A percentile compares a stretch with the other conserved stretches of the same genome.
Conservation (phyloP, 2,113 vertebrate genomes). For the Anguilla japonica region DNA sequence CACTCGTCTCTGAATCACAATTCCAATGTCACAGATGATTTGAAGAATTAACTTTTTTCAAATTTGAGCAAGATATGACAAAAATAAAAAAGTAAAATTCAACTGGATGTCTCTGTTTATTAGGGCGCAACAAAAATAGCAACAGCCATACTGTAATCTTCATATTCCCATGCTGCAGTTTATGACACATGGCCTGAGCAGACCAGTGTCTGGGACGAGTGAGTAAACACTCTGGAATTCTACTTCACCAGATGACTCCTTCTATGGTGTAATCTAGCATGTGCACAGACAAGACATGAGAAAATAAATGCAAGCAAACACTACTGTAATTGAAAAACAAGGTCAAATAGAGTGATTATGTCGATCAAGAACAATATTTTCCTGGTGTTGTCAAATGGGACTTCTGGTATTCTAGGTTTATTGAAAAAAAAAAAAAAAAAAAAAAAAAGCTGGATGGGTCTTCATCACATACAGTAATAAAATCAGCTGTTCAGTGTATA, state of each 20-base stretch:
- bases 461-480: not conserved
- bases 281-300: not conserved
- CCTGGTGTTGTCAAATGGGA: not conserved
- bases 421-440: not conserved
- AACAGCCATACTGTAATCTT: conserved; percentile 45
- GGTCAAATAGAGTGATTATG: not conserved
- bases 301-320: not conserved
- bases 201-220: conserved; percentile 15
- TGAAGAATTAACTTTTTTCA: not conserved
- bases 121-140: conserved; percentile 53
- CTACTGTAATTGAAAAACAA: not conserved
- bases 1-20: not conserved
- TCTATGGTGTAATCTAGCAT: not conserved
- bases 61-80: conserved; percentile 15
- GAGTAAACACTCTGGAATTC: conserved; percentile 25
- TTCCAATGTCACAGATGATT: not conserved
- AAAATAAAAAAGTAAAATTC: conserved; percentile 42
- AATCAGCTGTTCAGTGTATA: not conserved
- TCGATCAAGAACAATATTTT: not conserved
- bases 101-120: conserved; percentile 40
- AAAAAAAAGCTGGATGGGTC: not conserved
- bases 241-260: conserved; percentile 16
- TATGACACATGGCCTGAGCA: not conserved
- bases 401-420: not conserved
- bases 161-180: conserved; percentile 2